These are phyloP conservation scores for Myopa tessellatipennis DNA, from an alignment of 2,888 invertebrate genomes.

Conservation along the genomic window DNA sequence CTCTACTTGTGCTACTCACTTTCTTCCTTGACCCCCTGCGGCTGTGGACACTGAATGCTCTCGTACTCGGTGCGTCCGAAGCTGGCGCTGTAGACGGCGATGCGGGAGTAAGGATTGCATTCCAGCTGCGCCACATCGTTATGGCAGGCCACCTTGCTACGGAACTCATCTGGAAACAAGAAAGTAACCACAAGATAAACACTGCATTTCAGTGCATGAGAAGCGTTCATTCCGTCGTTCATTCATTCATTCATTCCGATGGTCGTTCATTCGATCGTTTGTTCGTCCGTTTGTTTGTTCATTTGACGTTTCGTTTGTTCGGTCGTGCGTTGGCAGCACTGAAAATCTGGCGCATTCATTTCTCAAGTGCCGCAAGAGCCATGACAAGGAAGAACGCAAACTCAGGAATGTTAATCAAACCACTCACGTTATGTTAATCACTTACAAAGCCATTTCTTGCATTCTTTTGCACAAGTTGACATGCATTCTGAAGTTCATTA, in stretches of 20 bases:
- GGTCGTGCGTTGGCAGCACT: no score
- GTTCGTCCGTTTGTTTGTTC: neutral
- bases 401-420: no score
- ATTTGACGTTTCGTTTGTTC: no score
- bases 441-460: no score
- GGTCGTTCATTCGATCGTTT: neutral
- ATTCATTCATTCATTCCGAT: neutral
- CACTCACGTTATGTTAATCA: no score
- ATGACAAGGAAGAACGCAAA: no score
- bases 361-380: neutral
- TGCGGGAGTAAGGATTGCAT: conserved; percentile 87
- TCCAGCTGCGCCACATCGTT: conserved; percentile 88
- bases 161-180: conserved; percentile 84
- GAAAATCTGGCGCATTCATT: neutral
- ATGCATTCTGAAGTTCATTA: no score
- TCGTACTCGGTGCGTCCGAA: conserved; percentile 93
- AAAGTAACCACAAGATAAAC: conserved; percentile 28
- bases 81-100: conserved; percentile 93
- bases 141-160: conserved; percentile 93
- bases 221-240: neutral
- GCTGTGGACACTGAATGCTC: conserved; percentile 89
- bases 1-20: conserved; percentile 73
- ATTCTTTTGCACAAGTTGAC: no score
- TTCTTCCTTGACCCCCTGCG: conserved; percentile 87
- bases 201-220: conserved; percentile 2